Evolutionary conservation across 1,140 invertebrate species (phyloP), one percentile per base, ranked within the genome.

Genomic region (Drosophila guanche): DNA sequence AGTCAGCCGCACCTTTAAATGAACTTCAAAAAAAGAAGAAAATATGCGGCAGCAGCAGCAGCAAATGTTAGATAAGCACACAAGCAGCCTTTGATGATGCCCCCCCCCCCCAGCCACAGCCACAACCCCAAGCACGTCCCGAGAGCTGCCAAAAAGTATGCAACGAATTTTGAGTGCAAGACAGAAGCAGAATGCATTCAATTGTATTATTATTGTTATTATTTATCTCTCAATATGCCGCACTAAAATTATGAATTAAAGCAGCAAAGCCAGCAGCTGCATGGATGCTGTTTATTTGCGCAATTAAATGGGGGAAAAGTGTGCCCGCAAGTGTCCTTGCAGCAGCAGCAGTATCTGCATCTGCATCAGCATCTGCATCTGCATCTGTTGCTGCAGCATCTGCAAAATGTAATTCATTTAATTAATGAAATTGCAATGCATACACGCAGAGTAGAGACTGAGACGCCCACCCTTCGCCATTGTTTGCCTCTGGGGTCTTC

Each of bases 341-440:
- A 45, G 1, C n/a, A 45, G 56, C 41, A 14, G 27, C 42, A 41
- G 43, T 47, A 54, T 3, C 40, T 16, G 23, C 27, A 20, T 22
- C 3, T 6, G 12, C n/a, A 29, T 45, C 12, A 60, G 57, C 47
- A 54, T 3, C 40, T 16, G 23, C 27, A 20, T 22, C 3, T 6
- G 12, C n/a, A 29, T 45, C 22, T 10, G 5, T 10, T 4, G 14
- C 43, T 33, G 16, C 52, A 79, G 52, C 76, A 75, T 46, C 58
- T 56, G 55, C 56, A 45, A 45, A 81, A 76, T 75, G 66, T 76
- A 85, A 85, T 79, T 85, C 80, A 84, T 84, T 84, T 79, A 80
- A 69, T 84, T 86, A 86, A 84, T 84, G 76, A 76, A 84, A 84
- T 76, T 80, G 72, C 76, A 80, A 8, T 50, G 81, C 72, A 80